Evolutionary conservation across 2,113 vertebrate species (phyloP).

Genomic region (Garra rufa): DNA sequence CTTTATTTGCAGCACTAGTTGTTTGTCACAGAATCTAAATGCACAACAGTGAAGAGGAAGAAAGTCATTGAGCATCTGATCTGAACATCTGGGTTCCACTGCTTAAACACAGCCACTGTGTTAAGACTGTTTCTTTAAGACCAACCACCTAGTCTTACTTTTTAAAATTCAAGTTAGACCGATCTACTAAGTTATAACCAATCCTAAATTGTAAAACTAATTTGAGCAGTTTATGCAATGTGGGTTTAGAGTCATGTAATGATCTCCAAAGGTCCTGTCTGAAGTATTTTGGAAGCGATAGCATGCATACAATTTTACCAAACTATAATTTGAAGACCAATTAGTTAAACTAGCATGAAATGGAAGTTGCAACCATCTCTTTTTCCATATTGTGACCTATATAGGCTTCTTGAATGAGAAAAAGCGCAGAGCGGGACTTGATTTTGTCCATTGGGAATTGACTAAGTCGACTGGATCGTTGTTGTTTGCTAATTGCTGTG

Average conservation of each 20-base stretch:
- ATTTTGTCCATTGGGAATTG: not conserved
- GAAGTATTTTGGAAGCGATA: too few species aligned
- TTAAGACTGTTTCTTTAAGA: not conserved
- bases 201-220: not conserved
- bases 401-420: not conserved
- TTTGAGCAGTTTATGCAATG: too few species aligned
- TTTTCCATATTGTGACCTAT: too few species aligned
- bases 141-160: not conserved
- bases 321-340: too few species aligned
- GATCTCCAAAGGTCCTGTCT: too few species aligned
- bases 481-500: not conserved
- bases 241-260: too few species aligned
- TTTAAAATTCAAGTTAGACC: too few species aligned
- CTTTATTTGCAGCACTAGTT: not conserved
- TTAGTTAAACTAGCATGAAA: too few species aligned
- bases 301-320: too few species aligned
- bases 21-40: not conserved
- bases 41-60: not conserved
- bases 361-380: too few species aligned
- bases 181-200: not conserved
- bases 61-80: not conserved
- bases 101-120: not conserved
- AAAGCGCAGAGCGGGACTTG: not conserved
- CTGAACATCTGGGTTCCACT: not conserved
- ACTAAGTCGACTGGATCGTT: not conserved